Base-by-base conservation (phyloP, 2,888 invertebrate genomes). In the Dione vanillae region DNA sequence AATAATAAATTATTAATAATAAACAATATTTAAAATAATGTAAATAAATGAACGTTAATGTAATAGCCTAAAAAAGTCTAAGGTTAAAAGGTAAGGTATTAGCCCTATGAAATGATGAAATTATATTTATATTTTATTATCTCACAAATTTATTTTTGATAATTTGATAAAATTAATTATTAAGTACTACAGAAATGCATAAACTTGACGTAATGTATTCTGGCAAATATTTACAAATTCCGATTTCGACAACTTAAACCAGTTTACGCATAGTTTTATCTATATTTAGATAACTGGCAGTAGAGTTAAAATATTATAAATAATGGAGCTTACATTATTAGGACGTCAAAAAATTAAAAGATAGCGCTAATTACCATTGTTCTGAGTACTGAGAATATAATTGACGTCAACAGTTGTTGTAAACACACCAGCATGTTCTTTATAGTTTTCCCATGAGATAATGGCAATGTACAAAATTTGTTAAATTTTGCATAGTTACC, bases 331-430 rank as follows among this genome's bases (percentile, higher is more conserved):
- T 0, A 43, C 9, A 43, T 27, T 27, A 27, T 12, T n/a, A 43
- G 49, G 16, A 47, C 49, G 6, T 56, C 56, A 52, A 61, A 66
- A 16, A 35, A 11, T 9, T 14, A 16, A 58, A 59, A 52, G 6
- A 41, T 12, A 27, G 16, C 40, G 41, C 27, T 51, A 51, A 19
- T 16, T 16, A 59, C 27, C 19, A 16, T 54, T 40, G 10, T 14
- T 19, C n/a, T n/a, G n/a, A n/a, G 45, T 62, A 54, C 62, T 52
- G 52, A 41, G 68, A 58, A 67, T 16, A 37, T 62, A 54, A 12
- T 68, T 68, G 68, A 68, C 68, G 68, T 68, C 62, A 68, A 45
- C 54, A 62, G 52, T 68, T 45, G n/a, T 62, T 47, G 19, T 68
- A 68, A 68, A 68, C 68, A 68, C 12, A 43, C 19, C 68, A 54